These are phyloP conservation scores for Nasalis larvatus DNA, from an alignment of 2,113 vertebrate species.

Conservation along the genomic window DNA sequence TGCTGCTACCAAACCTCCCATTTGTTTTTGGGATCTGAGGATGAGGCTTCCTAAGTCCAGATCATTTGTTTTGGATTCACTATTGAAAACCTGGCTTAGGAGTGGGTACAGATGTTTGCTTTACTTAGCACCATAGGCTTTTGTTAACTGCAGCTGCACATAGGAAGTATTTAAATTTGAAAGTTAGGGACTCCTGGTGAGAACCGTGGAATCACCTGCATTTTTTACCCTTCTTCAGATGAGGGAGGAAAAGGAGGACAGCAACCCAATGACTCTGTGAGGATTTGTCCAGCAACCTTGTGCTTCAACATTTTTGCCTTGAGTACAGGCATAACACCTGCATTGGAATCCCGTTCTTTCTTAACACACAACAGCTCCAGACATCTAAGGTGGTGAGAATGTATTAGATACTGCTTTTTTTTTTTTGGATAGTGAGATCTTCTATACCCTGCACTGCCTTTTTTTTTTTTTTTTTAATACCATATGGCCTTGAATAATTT, in stretches of 20 bases:
- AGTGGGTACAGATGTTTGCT: neutral
- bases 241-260: neutral
- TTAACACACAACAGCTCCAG: neutral
- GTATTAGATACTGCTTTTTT: neutral
- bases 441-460: neutral
- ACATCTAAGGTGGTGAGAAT: neutral
- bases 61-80: conserved; percentile 2
- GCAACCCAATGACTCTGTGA: neutral
- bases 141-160: neutral
- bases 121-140: neutral
- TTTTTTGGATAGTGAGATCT: neutral
- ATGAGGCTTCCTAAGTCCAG: neutral
- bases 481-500: neutral
- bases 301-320: neutral
- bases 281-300: neutral
- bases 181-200: neutral
- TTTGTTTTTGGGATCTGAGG: neutral
- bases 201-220: neutral
- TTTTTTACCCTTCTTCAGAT: neutral
- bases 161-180: neutral
- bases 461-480: neutral
- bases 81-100: neutral
- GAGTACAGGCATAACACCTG: neutral
- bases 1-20: neutral
- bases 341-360: neutral